Evolutionary conservation across 2,888 invertebrate species (phyloP).

Genomic region (Diarsia rubi): DNA sequence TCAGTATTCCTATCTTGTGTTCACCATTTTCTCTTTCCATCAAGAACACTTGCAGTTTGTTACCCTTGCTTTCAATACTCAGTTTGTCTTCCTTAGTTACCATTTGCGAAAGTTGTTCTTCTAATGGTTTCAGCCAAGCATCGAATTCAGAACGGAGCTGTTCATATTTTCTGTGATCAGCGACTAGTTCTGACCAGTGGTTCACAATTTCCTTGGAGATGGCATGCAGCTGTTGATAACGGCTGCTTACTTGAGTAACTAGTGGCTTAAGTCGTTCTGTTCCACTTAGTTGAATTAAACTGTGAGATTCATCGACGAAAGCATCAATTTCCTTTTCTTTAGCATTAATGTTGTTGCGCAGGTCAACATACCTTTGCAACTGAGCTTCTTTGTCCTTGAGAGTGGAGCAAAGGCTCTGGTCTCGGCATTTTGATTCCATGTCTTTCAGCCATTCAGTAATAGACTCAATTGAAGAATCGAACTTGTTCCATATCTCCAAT

Average conservation of each 20-base stretch:
- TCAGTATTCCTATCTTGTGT: slow-evolving; percentile 94
- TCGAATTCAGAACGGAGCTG: slow-evolving; percentile 94
- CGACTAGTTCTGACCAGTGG: slow-evolving; percentile 95
- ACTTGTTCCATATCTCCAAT: slow-evolving; percentile 96
- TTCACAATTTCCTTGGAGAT: slow-evolving; percentile 96
- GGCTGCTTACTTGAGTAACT: slow-evolving; percentile 96
- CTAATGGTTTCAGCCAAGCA: slow-evolving; percentile 95
- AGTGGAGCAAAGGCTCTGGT: slow-evolving; percentile 95
- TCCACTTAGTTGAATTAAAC: slow-evolving; percentile 95
- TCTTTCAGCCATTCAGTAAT: slow-evolving; percentile 96
- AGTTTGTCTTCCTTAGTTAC: slow-evolving; percentile 92
- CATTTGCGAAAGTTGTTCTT: slow-evolving; percentile 92
- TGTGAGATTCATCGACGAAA: slow-evolving; percentile 97
- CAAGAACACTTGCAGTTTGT: slow-evolving; percentile 93
- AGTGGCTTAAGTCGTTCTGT: slow-evolving; percentile 96
- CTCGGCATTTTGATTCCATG: slow-evolving; percentile 96
- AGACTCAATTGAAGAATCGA: slow-evolving; percentile 95
- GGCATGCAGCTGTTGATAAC: slow-evolving; percentile 95
- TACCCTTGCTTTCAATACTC: slow-evolving; percentile 92
- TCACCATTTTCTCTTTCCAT: slow-evolving; percentile 96
- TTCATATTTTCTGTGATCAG: slow-evolving; percentile 95
- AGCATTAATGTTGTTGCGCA: slow-evolving; percentile 94
- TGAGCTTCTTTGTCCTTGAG: slow-evolving; percentile 95
- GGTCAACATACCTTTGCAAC: slow-evolving; percentile 93
- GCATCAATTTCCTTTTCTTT: slow-evolving; percentile 96